phyloP scores from a whole-genome alignment of 30 jellyfish, hydroid and myxozoan genomes.

The Pelagia noctiluca region DNA sequence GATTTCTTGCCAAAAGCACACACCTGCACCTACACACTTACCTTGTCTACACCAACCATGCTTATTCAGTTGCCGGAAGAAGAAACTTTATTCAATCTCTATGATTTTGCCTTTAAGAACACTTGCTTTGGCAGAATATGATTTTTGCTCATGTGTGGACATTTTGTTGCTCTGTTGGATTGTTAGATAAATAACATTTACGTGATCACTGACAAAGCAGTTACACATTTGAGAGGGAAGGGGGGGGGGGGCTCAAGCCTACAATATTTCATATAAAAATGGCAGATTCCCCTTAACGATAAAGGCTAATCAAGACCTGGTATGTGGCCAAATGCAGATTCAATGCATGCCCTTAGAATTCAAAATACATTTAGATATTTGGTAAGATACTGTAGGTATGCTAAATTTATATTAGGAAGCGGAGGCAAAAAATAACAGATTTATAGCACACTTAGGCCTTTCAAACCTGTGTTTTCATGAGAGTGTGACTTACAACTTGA shows the following conservation, averaged over 20 bases:
- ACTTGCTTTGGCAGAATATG: background rate
- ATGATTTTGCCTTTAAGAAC: background rate
- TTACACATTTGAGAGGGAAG: constrained; percentile 1
- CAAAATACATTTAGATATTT: no score
- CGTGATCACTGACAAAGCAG: background rate
- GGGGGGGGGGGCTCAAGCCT: constrained; percentile 2
- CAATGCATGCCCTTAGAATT: no score
- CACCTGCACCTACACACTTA: background rate
- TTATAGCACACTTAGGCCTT: no score
- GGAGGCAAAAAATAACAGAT: no score
- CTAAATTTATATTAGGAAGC: no score
- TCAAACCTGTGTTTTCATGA: no score
- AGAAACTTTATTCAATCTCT: background rate
- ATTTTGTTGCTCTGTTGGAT: background rate
- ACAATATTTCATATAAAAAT: background rate
- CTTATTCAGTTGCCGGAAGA: background rate
- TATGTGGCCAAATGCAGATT: background rate
- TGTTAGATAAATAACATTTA: background rate
- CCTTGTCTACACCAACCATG: background rate
- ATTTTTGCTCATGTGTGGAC: background rate
- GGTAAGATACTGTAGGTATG: no score
- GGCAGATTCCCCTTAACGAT: background rate
- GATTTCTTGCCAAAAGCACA: background rate
- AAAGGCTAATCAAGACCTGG: background rate
- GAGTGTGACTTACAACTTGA: no score